Percentiles rank a stretch among this genome's conserved stretches.
Evolutionary conservation across 2,113 vertebrate genomes (phyloP).

Genomic region (Terrapene triunguis): DNA sequence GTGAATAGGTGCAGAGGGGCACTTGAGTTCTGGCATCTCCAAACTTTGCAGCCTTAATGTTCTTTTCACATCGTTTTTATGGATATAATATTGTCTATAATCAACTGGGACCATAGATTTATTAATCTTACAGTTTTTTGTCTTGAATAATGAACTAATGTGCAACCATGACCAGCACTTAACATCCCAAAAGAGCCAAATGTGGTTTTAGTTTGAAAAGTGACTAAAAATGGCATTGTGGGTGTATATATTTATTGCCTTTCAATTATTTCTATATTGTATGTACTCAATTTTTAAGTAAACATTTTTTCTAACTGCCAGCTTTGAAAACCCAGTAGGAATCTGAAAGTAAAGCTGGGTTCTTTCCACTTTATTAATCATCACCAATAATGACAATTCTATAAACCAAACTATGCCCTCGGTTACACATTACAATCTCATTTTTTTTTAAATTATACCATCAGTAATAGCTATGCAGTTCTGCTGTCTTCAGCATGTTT

Average conservation of each 20-base stretch:
- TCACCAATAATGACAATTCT: background rate
- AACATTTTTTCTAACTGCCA: background rate
- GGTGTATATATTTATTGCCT: background rate
- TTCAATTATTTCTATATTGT: background rate
- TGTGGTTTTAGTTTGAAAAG: background rate
- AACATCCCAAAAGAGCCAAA: background rate
- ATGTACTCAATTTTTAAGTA: background rate
- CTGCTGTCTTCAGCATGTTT: background rate
- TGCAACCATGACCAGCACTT: background rate
- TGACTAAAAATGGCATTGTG: background rate
- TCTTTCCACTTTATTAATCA: background rate
- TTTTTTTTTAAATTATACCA: background rate
- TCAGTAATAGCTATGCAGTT: background rate
- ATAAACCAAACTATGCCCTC: background rate
- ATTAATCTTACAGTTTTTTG: background rate
- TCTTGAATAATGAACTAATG: background rate
- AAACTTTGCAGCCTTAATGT: background rate
- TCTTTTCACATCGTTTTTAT: background rate
- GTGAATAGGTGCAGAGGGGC: background rate
- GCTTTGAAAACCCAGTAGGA: background rate
- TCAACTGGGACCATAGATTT: background rate
- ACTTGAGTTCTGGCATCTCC: background rate
- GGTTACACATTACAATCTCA: background rate
- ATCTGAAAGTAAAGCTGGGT: background rate
- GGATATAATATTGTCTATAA: background rate